A percentile compares a stretch with the other conserved stretches of the same genome.
Evolutionary conservation across 2,888 invertebrate genomes (phyloP).

Genomic region (Lamellibrachia satsuma): DNA sequence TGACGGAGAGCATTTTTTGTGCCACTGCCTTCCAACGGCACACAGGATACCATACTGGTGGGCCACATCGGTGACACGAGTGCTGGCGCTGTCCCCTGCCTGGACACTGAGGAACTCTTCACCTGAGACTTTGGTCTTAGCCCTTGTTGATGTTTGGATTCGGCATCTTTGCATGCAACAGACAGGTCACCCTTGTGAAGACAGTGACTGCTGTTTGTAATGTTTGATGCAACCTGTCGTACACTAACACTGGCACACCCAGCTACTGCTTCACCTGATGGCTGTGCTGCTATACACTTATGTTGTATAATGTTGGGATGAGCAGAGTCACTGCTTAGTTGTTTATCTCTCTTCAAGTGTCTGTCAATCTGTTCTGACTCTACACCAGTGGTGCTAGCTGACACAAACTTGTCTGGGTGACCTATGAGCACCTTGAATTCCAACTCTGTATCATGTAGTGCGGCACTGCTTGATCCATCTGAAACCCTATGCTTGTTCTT

Average conservation of each 20-base stretch:
- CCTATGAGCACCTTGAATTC: not conserved
- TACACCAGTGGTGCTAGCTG: not conserved
- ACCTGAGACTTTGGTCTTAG: not conserved
- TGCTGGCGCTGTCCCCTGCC: not conserved
- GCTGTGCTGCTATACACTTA: not conserved
- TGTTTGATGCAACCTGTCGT: constrained; percentile 6
- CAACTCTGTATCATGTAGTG: too few species aligned
- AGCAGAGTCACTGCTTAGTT: not conserved
- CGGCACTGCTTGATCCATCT: not conserved
- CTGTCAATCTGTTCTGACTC: not conserved
- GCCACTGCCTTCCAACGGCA: not conserved
- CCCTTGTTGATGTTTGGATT: not conserved
- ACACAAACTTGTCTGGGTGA: not conserved
- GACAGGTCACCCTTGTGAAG: not conserved
- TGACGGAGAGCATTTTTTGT: not conserved
- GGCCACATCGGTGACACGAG: not conserved
- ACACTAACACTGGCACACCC: not conserved
- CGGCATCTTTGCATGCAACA: not conserved
- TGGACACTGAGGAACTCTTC: not conserved
- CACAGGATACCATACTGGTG: not conserved
- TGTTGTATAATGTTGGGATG: not conserved
- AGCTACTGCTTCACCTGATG: not conserved
- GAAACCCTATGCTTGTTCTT: not conserved
- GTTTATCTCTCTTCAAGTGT: not conserved
- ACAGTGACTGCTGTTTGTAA: not conserved